Percentiles rank a stretch among this genome's conserved stretches.
Conservation (phyloP, 2,113 vertebrate genomes). For the Marcusenius ussheri region DNA sequence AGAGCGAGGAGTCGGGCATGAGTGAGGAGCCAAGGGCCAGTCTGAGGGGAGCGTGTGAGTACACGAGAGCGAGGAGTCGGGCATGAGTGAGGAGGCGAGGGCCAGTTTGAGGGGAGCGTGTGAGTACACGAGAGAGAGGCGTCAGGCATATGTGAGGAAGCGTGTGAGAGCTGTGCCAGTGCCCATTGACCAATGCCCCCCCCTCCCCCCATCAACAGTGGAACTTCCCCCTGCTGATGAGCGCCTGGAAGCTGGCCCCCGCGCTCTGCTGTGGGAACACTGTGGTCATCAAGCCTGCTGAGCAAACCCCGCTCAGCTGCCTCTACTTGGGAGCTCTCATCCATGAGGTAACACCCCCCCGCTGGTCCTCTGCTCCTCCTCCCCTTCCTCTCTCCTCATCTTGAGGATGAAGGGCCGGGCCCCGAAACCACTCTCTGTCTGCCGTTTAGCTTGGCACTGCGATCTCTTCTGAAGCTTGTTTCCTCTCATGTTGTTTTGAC, state of each 20-base stretch:
- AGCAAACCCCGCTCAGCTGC: constrained; percentile 92
- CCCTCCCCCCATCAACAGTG: constrained; percentile 61
- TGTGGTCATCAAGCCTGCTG: constrained; percentile 89
- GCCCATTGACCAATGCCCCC: neutral
- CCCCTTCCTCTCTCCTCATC: neutral
- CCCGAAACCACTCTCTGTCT: constrained; percentile 49
- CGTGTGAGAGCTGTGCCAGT: neutral
- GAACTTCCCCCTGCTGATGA: constrained; percentile 99
- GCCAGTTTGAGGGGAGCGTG: neutral
- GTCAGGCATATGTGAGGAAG: neutral
- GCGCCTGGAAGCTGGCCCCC: constrained; percentile 94
- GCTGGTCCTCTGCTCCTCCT: neutral
- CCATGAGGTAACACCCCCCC: constrained; percentile 77
- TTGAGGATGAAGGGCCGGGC: constrained; percentile 3
- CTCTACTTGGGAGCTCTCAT: constrained; percentile 89
- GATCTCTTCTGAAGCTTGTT: constrained; percentile 56
- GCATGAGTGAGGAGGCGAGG: neutral
- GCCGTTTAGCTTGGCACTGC: constrained; percentile 53
- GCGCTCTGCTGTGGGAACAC: constrained; percentile 94
- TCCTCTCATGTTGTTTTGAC: constrained; percentile 72
- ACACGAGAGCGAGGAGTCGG: neutral
- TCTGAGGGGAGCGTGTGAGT: neutral
- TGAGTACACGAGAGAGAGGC: neutral
- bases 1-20: neutral
- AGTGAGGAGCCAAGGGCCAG: neutral